Evolutionary conservation across 2,113 vertebrate species (phyloP).

Genomic region (Anarrhichthys ocellatus): DNA sequence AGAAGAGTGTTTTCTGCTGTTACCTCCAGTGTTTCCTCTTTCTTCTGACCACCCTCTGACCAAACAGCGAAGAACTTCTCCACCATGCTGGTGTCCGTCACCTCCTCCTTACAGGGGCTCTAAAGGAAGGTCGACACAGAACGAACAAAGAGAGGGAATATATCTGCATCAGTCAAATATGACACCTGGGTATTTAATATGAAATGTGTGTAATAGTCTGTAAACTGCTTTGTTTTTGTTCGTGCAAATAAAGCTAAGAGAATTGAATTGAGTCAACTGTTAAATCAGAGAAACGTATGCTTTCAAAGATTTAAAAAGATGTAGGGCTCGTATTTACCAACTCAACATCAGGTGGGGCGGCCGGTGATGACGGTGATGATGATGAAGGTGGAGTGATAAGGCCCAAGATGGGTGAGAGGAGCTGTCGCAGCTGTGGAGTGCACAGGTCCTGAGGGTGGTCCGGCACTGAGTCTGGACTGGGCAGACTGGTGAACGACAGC

Average conservation of each 20-base stretch:
- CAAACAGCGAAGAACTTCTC: constrained; percentile 79
- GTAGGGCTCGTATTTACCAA: constrained; percentile 32
- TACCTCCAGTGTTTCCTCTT: constrained; percentile 65
- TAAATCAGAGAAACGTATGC: not conserved
- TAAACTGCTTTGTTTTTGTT: not conserved
- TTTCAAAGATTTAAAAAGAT: not conserved
- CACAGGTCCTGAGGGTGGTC: constrained; percentile 86
- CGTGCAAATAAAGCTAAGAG: not conserved
- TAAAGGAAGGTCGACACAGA: constrained; percentile 14
- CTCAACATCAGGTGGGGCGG: constrained; percentile 5
- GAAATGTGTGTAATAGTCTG: not conserved
- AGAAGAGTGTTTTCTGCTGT: not conserved
- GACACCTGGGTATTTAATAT: not conserved
- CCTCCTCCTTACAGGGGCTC: constrained; percentile 44
- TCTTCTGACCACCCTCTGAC: constrained; percentile 58
- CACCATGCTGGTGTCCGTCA: constrained; percentile 72
- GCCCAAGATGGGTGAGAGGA: constrained; percentile 88
- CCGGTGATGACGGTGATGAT: constrained; percentile 1
- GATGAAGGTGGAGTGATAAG: constrained; percentile 15
- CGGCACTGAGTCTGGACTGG: constrained; percentile 51
- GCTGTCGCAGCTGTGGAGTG: constrained; percentile 84
- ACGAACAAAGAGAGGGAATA: not conserved
- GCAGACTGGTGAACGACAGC: constrained; percentile 80
- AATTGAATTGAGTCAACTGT: not conserved
- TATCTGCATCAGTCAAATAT: not conserved